phyloP scores from a whole-genome alignment of 2,888 invertebrate species.

The Agrotis puta region DNA sequence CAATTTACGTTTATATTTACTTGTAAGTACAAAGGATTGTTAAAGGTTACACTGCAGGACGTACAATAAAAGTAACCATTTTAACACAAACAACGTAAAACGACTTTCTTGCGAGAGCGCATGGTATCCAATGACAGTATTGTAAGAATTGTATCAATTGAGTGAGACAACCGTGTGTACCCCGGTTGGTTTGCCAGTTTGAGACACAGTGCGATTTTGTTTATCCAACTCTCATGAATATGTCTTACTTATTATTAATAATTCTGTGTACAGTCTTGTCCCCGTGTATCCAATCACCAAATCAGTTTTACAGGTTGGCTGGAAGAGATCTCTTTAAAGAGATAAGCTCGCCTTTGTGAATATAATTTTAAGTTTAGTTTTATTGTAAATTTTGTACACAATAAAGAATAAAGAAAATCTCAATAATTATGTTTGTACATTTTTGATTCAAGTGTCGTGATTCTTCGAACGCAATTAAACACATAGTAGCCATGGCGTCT shows the following conservation, averaged over 20 bases:
- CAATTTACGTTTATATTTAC: conserved; percentile 40
- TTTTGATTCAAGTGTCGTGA: no score
- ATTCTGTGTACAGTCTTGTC: no score
- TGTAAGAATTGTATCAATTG: conserved; percentile 59
- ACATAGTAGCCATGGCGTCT: background rate
- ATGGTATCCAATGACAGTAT: conserved; percentile 51
- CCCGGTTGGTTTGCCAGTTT: conserved; percentile 5
- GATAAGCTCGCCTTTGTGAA: no score
- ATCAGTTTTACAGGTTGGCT: no score
- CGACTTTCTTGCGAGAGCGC: conserved; percentile 49
- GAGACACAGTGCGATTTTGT: conserved; percentile 36
- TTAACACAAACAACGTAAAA: conserved; percentile 60
- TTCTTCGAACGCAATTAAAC: background rate
- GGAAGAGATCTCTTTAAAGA: no score
- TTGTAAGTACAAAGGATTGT: conserved; percentile 39
- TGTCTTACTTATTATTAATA: no score
- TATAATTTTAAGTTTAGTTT: no score
- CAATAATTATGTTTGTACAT: no score
- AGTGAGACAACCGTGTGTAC: conserved; percentile 29
- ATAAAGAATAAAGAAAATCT: no score
- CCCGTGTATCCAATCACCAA: no score
- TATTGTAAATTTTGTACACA: no score
- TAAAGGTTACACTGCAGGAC: conserved; percentile 61
- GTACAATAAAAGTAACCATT: conserved; percentile 58
- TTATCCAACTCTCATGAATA: conserved; percentile 35